A percentile compares a stretch with the other conserved stretches of the same genome.
These are phyloP conservation scores for Tetrapedia diversipes DNA, from an alignment of 2,888 invertebrate species.

Conservation along the genomic window DNA sequence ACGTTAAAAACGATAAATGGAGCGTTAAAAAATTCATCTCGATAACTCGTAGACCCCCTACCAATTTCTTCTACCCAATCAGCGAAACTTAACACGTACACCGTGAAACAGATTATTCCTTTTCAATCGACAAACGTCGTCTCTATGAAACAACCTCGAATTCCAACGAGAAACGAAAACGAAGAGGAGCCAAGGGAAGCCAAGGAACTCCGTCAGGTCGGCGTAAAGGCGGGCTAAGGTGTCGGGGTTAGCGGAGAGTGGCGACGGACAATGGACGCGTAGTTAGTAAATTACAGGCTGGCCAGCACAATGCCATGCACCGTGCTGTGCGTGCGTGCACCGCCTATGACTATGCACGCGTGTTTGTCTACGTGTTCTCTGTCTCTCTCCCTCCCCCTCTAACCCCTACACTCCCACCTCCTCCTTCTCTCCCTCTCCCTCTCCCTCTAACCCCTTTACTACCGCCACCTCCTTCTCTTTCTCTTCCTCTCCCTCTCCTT, in stretches of 20 bases:
- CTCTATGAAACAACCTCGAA: too few relatives aligned
- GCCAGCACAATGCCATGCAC: slow-evolving; percentile 69
- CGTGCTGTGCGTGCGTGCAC: slow-evolving; percentile 31
- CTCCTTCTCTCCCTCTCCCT: not conserved
- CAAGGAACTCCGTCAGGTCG: slow-evolving; percentile 29
- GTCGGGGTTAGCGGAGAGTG: slow-evolving; percentile 68
- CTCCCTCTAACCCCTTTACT: not conserved
- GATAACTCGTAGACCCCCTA: too few relatives aligned
- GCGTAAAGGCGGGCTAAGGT: slow-evolving; percentile 57
- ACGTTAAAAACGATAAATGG: too few relatives aligned
- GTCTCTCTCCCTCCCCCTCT: too few relatives aligned
- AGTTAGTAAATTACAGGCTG: slow-evolving; percentile 78
- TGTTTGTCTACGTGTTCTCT: slow-evolving; percentile 8
- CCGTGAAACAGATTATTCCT: too few relatives aligned
- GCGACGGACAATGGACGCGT: slow-evolving; percentile 73
- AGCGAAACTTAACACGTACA: too few relatives aligned
- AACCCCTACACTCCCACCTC: too few relatives aligned
- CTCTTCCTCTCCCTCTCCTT: not conserved
- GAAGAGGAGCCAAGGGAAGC: slow-evolving; percentile 14
- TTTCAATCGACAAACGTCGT: too few relatives aligned
- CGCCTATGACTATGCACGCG: slow-evolving; percentile 11
- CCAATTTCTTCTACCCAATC: too few relatives aligned
- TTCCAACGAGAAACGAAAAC: not conserved
- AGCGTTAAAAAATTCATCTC: too few relatives aligned
- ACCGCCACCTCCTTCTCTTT: not conserved